Evolutionary conservation across 2,888 invertebrate species (phyloP).

Genomic region (Watsonalla cultraria): DNA sequence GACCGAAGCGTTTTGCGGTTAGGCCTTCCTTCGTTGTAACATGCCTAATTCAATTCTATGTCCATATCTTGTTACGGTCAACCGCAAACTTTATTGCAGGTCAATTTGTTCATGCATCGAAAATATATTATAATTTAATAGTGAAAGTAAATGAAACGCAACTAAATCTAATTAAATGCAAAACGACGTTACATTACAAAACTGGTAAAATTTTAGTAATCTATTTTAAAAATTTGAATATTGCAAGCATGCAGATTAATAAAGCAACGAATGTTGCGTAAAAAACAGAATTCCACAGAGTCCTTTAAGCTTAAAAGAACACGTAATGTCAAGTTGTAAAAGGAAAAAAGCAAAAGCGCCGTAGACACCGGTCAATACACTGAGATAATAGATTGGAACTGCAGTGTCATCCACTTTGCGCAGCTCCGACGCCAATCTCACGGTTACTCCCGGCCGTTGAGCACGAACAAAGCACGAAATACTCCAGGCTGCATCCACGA

Average conservation of each 20-base stretch:
- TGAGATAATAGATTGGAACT: slow-evolving; percentile 37
- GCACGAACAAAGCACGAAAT: slow-evolving; percentile 33
- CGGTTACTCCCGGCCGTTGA: slow-evolving; percentile 16
- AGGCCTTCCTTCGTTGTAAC: slow-evolving; percentile 31
- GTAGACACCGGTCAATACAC: slow-evolving; percentile 36
- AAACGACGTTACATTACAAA: no score
- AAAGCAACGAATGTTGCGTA: no score
- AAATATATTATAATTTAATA: slow-evolving; percentile 9
- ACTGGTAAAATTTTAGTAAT: no score
- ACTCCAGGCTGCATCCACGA: slow-evolving; percentile 26
- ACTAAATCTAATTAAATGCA: no score
- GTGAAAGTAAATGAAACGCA: no score
- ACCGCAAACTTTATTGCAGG: slow-evolving; percentile 42
- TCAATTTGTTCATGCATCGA: slow-evolving; percentile 35
- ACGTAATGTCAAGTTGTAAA: neutral
- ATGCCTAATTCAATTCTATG: slow-evolving; percentile 50
- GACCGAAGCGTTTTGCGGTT: slow-evolving; percentile 35
- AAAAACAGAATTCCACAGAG: neutral
- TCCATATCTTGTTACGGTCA: slow-evolving; percentile 36
- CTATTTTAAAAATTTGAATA: no score
- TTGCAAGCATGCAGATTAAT: no score
- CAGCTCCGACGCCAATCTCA: slow-evolving; percentile 30
- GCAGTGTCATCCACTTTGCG: slow-evolving; percentile 51
- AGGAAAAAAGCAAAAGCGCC: slow-evolving; percentile 3
- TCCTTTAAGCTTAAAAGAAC: neutral